Evolutionary conservation across 2,797 vertebrate species (phyloP).

Genomic region (Eulemur rubriventer): DNA sequence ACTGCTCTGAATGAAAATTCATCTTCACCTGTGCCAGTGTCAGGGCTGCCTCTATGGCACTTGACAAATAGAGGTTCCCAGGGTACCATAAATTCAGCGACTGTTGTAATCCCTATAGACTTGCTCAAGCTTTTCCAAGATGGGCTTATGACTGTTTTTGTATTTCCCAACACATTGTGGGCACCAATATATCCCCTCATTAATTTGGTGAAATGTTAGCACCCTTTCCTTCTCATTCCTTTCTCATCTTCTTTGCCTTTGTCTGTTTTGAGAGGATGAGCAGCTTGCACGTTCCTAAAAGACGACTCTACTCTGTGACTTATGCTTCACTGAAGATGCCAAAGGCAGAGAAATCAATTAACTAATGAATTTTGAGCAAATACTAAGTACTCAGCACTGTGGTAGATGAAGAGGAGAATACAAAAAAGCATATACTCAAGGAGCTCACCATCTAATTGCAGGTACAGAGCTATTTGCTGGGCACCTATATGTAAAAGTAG

Average conservation of each 20-base stretch:
- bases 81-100: conserved; percentile 93
- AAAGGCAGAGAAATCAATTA: conserved; percentile 42
- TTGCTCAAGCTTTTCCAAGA: conserved; percentile 65
- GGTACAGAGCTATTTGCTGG: background rate
- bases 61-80: conserved; percentile 96
- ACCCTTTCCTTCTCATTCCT: background rate
- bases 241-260: conserved; percentile 45
- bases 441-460: background rate
- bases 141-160: conserved; percentile 27
- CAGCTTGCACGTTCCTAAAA: conserved; percentile 12
- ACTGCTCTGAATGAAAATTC: conserved; percentile 95
- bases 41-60: conserved; percentile 89
- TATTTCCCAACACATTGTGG: background rate
- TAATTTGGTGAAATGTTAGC: conserved; percentile 46
- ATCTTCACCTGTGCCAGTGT: conserved; percentile 94
- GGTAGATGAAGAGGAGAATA: background rate
- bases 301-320: background rate
- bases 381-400: conserved; percentile 17
- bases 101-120: conserved; percentile 79
- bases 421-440: background rate
- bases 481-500: background rate
- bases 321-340: conserved; percentile 42
- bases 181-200: background rate
- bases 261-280: conserved; percentile 2
- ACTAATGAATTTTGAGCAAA: conserved; percentile 57